phyloP scores from a whole-genome alignment of 53 echinoderm and acorn worm genomes.

The Henricia sp. region DNA sequence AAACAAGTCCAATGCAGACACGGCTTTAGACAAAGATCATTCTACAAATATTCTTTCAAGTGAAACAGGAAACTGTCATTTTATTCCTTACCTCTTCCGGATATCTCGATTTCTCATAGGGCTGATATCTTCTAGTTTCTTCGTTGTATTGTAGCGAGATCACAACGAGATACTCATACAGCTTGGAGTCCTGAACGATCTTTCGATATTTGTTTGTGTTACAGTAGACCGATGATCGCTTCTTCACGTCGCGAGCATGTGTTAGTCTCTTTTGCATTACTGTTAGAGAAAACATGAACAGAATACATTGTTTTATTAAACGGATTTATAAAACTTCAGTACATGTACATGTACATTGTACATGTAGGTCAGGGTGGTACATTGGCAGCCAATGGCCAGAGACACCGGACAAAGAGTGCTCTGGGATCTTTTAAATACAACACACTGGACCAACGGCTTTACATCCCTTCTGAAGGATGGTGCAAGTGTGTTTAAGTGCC shows the following conservation, averaged over 20 bases:
- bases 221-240: slow-evolving; percentile 88
- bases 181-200: slow-evolving; percentile 72
- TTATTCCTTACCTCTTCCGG: slow-evolving; percentile 80
- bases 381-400: no score
- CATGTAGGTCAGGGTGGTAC: neutral
- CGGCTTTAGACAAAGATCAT: no score
- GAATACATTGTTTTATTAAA: no score
- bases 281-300: slow-evolving; percentile 7
- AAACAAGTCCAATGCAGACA: no score
- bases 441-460: no score
- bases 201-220: slow-evolving; percentile 65
- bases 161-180: slow-evolving; percentile 90
- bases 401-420: no score
- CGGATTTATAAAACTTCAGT: neutral
- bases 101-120: slow-evolving; percentile 75
- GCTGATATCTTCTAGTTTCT: slow-evolving; percentile 78
- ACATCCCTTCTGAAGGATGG: no score
- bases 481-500: no score
- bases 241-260: slow-evolving; percentile 66
- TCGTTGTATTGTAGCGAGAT: slow-evolving; percentile 70
- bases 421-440: no score
- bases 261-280: slow-evolving; percentile 82
- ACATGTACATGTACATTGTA: slow-evolving; percentile 7
- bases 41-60: no score
- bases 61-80: neutral